These are phyloP conservation scores for Porites evermanni DNA, from an alignment of 92 coral and sea anemone genomes.

Conservation along the genomic window DNA sequence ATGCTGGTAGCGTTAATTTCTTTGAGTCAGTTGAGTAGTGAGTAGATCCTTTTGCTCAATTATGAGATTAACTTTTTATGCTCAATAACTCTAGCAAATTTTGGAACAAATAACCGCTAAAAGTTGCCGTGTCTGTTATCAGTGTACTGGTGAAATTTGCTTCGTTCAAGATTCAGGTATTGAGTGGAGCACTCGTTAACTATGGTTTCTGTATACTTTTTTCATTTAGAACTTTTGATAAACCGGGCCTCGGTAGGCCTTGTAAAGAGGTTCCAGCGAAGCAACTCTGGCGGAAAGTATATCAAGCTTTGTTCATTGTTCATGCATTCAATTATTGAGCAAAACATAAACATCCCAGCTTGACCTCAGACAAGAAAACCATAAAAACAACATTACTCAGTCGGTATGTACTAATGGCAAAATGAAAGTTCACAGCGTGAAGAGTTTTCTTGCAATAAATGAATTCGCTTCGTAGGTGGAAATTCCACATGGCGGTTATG, in stretches of 20 bases:
- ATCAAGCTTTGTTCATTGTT: not conserved
- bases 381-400: not conserved
- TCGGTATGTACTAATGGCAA: constrained; percentile 7
- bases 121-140: constrained; percentile 11
- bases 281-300: not conserved
- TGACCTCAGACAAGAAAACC: constrained; percentile 13
- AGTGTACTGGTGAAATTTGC: not conserved
- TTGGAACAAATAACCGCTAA: constrained; percentile 16
- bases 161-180: not conserved
- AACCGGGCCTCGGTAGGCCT: no score
- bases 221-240: no score
- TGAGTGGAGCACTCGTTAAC: not conserved
- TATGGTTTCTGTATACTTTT: no score
- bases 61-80: not conserved
- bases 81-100: constrained; percentile 22
- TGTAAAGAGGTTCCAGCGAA: not conserved
- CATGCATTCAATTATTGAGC: not conserved
- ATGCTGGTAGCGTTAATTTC: not conserved
- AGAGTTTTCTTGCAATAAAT: constrained; percentile 36
- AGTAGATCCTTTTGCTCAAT: not conserved
- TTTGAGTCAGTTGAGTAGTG: not conserved
- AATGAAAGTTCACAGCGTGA: constrained; percentile 28
- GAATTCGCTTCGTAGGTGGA: constrained; percentile 43
- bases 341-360: constrained; percentile 43
- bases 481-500: constrained; percentile 33